Evolutionary conservation across 2,797 vertebrate genomes (phyloP).

Genomic region (Cossypha polioptera): DNA sequence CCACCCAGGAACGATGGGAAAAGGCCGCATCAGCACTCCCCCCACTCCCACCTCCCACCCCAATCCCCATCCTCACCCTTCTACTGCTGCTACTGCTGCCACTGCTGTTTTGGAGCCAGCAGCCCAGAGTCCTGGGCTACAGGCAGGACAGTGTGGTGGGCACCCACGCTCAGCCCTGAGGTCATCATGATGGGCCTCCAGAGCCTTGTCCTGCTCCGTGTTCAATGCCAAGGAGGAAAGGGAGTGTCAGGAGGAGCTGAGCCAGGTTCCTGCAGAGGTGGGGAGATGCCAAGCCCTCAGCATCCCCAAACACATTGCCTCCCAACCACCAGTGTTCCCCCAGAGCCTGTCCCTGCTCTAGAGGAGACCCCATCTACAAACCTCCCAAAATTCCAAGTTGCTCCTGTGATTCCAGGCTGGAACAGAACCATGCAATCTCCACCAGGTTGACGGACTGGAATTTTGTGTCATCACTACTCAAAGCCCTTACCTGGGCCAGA

Average conservation of each 20-base stretch:
- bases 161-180: background rate
- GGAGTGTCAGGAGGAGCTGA: background rate
- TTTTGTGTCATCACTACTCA: background rate
- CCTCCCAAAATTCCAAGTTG: background rate
- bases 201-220: background rate
- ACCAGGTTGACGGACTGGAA: background rate
- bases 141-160: background rate
- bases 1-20: background rate
- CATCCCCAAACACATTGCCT: background rate
- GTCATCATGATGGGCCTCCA: background rate
- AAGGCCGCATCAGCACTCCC: background rate
- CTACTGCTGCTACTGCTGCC: background rate
- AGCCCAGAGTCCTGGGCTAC: background rate
- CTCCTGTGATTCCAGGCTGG: background rate
- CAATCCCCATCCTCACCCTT: background rate
- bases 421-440: background rate
- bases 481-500: background rate
- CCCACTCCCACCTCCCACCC: background rate
- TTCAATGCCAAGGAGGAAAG: background rate
- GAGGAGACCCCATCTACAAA: background rate
- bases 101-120: background rate
- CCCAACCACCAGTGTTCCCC: accelerated
- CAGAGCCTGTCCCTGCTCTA: background rate
- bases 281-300: background rate
- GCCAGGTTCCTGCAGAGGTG: background rate